phyloP scores from a whole-genome alignment of 2,797 vertebrate species.

The Echeneis naucrates region DNA sequence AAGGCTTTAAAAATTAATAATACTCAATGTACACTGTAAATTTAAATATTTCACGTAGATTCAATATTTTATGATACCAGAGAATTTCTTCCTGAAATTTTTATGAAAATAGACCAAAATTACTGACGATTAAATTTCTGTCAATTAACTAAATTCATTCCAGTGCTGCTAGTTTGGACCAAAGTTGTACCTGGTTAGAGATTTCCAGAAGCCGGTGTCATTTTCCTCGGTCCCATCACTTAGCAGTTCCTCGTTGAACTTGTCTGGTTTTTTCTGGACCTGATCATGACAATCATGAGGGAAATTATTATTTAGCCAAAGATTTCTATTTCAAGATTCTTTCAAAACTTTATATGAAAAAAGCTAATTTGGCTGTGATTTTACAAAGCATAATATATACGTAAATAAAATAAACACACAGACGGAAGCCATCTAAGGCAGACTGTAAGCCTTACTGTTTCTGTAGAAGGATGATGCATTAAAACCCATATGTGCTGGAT shows the following conservation, averaged over 20 bases:
- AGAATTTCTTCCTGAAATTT: neutral
- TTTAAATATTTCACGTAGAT: too few relatives aligned
- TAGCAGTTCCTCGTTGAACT: constrained; percentile 94
- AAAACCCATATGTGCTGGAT: neutral
- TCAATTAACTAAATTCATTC: neutral
- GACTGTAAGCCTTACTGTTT: too few relatives aligned
- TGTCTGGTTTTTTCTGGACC: constrained; percentile 98
- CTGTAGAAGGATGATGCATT: neutral
- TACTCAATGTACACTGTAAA: too few relatives aligned
- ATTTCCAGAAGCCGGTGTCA: constrained; percentile 96
- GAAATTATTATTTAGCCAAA: neutral
- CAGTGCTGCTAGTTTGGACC: neutral
- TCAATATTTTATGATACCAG: too few relatives aligned
- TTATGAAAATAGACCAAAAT: neutral
- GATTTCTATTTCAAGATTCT: neutral
- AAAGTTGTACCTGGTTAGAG: constrained; percentile 89
- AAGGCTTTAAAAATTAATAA: too few relatives aligned
- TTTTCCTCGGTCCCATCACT: constrained; percentile 91
- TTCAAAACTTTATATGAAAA: neutral
- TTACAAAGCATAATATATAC: neutral
- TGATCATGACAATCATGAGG: constrained; percentile 67
- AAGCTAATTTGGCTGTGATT: neutral
- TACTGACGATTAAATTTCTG: neutral
- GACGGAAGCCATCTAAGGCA: too few relatives aligned
- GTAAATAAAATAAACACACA: too few relatives aligned